Conservation (phyloP, 2,113 vertebrate species). For the Malurus melanocephalus region DNA sequence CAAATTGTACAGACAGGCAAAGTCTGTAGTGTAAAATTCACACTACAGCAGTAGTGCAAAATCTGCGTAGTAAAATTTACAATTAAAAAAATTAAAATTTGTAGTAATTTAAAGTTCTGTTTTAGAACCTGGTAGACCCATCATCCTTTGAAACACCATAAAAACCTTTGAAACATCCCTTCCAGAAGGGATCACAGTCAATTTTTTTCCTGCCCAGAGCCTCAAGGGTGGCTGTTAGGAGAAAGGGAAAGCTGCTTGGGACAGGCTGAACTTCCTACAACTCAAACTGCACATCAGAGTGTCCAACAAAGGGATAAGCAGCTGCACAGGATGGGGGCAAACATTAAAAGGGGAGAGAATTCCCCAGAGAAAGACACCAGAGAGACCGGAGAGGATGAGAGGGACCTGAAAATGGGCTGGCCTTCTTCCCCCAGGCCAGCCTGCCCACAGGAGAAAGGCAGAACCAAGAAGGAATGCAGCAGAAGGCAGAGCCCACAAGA, state of each 20-base stretch:
- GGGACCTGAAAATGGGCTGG: not conserved
- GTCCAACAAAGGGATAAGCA: not conserved
- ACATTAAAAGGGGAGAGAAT: not conserved
- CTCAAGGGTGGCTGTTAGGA: not conserved
- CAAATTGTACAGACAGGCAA: not conserved
- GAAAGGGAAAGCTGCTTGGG: not conserved
- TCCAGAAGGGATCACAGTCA: not conserved
- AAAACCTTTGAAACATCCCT: too few species aligned
- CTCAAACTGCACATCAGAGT: not conserved
- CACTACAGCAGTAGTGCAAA: too few species aligned
- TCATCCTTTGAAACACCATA: not conserved
- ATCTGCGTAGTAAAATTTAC: too few species aligned
- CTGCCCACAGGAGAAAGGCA: not conserved
- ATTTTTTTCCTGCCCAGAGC: not conserved
- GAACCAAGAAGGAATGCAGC: not conserved
- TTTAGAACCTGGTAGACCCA: not conserved
- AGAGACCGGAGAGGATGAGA: not conserved
- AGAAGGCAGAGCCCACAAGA: not conserved
- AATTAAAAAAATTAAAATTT: not conserved
- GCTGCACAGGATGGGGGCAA: not conserved
- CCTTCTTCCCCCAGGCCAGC: not conserved
- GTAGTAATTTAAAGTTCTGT: not conserved
- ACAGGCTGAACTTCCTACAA: not conserved
- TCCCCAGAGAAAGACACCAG: not conserved
- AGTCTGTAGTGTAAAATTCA: rapidly evolving